Evolutionary conservation across 2,888 invertebrate genomes (phyloP).

Genomic region (Sicus ferrugineus): DNA sequence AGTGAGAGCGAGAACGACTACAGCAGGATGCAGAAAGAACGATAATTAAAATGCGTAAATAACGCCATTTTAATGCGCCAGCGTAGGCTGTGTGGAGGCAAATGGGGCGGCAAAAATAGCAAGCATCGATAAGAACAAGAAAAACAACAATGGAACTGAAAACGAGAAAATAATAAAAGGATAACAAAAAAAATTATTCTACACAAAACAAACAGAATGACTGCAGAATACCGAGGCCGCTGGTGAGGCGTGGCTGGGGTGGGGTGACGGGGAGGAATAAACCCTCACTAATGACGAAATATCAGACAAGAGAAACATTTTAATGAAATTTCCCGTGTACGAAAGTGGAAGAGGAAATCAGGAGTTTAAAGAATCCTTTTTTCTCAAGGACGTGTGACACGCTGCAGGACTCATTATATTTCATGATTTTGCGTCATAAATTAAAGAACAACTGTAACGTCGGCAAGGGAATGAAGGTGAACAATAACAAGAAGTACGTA

Average conservation of each 20-base stretch:
- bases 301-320: too few relatives aligned
- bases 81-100: neutral
- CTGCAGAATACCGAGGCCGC: too few relatives aligned
- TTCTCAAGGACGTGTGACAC: too few relatives aligned
- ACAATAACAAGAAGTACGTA: neutral
- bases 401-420: too few relatives aligned
- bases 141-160: neutral
- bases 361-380: too few relatives aligned
- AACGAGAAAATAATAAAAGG: neutral
- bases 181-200: neutral
- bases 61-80: neutral
- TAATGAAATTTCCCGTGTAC: too few relatives aligned
- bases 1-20: neutral
- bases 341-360: too few relatives aligned
- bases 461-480: neutral
- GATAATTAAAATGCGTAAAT: conserved; percentile 8
- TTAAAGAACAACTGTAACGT: too few relatives aligned
- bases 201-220: neutral
- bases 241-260: too few relatives aligned
- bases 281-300: too few relatives aligned
- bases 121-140: conserved; percentile 2
- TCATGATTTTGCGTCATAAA: too few relatives aligned
- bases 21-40: neutral
- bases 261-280: too few relatives aligned
- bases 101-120: neutral